These are phyloP conservation scores for Macrobrachium nipponense DNA, from an alignment of 1,140 invertebrate species.

Conservation along the genomic window DNA sequence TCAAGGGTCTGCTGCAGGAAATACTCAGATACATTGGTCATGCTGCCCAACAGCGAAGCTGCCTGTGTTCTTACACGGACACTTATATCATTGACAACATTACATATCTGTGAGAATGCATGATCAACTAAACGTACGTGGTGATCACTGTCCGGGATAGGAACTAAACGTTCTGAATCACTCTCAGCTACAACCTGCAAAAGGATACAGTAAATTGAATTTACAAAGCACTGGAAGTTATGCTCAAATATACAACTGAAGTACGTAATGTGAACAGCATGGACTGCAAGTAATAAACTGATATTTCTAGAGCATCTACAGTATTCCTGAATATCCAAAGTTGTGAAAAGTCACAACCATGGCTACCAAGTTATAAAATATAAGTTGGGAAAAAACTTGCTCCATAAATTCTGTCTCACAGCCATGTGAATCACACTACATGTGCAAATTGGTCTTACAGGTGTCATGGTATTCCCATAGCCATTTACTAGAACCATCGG, in stretches of 20 bases:
- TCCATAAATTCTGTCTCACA: no score
- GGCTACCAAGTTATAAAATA: no score
- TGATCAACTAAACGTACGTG: constrained; percentile 88
- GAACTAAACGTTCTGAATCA: constrained; percentile 54
- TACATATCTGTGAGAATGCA: constrained; percentile 95
- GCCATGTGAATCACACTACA: no score
- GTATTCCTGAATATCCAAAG: no score
- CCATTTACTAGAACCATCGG: no score
- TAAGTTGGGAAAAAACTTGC: no score
- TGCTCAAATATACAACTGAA: neutral
- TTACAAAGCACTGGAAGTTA: neutral
- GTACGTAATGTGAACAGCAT: no score
- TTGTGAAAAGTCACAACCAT: no score
- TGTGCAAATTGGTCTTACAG: no score
- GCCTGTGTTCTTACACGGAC: constrained; percentile 84
- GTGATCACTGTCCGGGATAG: constrained; percentile 74
- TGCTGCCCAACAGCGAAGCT: constrained; percentile 84
- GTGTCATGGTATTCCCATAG: no score
- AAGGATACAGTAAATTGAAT: neutral
- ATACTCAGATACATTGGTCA: constrained; percentile 86
- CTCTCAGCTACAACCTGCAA: constrained; percentile 53
- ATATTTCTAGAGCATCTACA: no score
- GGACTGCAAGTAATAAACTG: no score
- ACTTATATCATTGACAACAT: constrained; percentile 70
- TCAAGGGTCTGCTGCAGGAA: constrained; percentile 97